Conservation (phyloP, 2,888 invertebrate species). For the Microctonus brassicae region DNA sequence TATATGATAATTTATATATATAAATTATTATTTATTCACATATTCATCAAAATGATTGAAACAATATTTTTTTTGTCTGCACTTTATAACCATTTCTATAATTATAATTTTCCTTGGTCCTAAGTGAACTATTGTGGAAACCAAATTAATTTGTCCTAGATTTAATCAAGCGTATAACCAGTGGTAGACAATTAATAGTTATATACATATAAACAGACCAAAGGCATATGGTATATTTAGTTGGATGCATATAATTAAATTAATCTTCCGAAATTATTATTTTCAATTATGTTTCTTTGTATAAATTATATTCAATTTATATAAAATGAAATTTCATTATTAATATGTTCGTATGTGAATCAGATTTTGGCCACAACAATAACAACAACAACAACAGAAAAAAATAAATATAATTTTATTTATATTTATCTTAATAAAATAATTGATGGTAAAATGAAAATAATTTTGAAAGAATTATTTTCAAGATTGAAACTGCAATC, state of each 20-base stretch:
- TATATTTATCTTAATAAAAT: not conserved
- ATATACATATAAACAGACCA: too few relatives aligned
- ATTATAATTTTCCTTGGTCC: conserved; percentile 51
- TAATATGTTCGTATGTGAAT: too few relatives aligned
- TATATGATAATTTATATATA: too few relatives aligned
- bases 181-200: too few relatives aligned
- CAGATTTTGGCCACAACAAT: too few relatives aligned
- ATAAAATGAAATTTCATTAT: too few relatives aligned
- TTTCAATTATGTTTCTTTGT: not conserved
- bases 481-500: conserved; percentile 32
- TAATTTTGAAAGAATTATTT: conserved; percentile 21
- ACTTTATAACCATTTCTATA: conserved; percentile 33
- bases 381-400: too few relatives aligned
- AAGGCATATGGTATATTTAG: not conserved
- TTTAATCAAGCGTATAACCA: not conserved
- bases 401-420: too few relatives aligned
- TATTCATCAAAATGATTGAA: not conserved
- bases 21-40: not conserved
- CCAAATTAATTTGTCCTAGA: not conserved
- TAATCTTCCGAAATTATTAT: not conserved
- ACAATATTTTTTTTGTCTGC: too few relatives aligned
- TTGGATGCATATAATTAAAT: not conserved
- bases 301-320: not conserved
- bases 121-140: conserved; percentile 14
- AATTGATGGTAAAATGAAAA: not conserved